phyloP scores from a whole-genome alignment of 2,888 invertebrate genomes.

The Sisyra terminalis region DNA sequence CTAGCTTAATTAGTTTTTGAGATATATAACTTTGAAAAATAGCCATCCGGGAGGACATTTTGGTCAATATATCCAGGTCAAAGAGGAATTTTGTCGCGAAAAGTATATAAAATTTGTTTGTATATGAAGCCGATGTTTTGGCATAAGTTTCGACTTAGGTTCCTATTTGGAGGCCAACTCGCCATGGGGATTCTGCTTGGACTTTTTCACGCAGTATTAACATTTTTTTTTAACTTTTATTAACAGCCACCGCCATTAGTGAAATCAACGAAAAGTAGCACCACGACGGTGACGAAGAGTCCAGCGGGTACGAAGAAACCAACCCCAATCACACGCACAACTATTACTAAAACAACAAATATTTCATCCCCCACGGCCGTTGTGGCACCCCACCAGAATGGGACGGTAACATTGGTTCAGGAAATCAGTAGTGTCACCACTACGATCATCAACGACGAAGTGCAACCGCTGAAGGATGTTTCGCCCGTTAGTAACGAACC shows the following conservation, averaged over 20 bases:
- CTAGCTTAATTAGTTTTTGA: too few relatives aligned
- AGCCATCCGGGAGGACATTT: too few relatives aligned
- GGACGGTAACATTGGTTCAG: slow-evolving; percentile 14
- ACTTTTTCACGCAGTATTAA: slow-evolving; percentile 17
- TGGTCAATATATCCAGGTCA: too few relatives aligned
- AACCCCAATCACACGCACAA: slow-evolving; percentile 11
- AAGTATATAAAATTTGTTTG: too few relatives aligned
- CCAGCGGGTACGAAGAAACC: slow-evolving; percentile 13
- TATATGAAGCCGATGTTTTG: too few relatives aligned
- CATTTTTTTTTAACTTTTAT: slow-evolving; percentile 2
- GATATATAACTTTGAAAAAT: too few relatives aligned
- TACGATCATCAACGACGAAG: slow-evolving; percentile 13
- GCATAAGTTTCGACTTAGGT: too few relatives aligned
- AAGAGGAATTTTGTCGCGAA: too few relatives aligned
- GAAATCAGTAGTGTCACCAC: slow-evolving; percentile 12
- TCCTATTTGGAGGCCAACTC: too few relatives aligned
- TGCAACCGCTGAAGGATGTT: slow-evolving; percentile 22
- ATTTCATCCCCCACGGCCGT: slow-evolving; percentile 17
- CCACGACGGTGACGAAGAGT: slow-evolving; percentile 15
- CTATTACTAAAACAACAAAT: slow-evolving; percentile 13
- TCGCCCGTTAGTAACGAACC: slow-evolving; percentile 20
- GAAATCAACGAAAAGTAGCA: slow-evolving; percentile 18
- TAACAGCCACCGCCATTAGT: slow-evolving; percentile 14
- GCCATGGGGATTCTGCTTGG: too few relatives aligned
- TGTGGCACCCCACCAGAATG: slow-evolving; percentile 11